These are phyloP conservation scores for Pseudopleuronectes americanus DNA, from an alignment of 2,797 vertebrate species.

Conservation along the genomic window DNA sequence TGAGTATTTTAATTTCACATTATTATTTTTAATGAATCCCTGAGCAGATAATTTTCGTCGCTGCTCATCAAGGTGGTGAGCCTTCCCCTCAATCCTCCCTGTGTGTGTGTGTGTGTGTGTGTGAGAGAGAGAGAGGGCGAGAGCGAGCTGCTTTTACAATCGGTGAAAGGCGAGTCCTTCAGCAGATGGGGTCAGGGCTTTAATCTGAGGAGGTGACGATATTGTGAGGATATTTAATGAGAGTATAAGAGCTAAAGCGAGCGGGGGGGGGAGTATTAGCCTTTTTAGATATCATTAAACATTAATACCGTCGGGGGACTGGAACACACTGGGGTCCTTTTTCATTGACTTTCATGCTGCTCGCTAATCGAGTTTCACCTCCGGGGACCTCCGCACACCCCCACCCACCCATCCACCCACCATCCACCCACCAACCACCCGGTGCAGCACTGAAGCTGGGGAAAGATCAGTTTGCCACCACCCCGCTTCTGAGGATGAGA, in stretches of 20 bases:
- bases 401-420: conserved; percentile 29
- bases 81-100: no score
- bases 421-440: conserved; percentile 21
- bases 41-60: no score
- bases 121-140: background rate
- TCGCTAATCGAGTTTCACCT: conserved; percentile 79
- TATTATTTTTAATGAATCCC: no score
- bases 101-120: background rate
- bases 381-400: conserved; percentile 60
- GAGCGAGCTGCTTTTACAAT: conserved; percentile 8
- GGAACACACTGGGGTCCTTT: conserved; percentile 69
- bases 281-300: conserved; percentile 84
- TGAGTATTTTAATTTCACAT: background rate
- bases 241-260: conserved; percentile 63
- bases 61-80: background rate
- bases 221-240: conserved; percentile 71
- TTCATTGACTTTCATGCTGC: conserved; percentile 77
- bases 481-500: conserved; percentile 64
- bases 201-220: conserved; percentile 72
- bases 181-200: conserved; percentile 67
- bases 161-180: conserved; percentile 62
- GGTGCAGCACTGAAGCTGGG: conserved; percentile 39
- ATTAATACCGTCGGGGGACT: conserved; percentile 78
- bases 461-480: conserved; percentile 65
- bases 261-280: conserved; percentile 63